phyloP scores from a whole-genome alignment of 2,113 vertebrate genomes.

The Tragelaphus scriptus region DNA sequence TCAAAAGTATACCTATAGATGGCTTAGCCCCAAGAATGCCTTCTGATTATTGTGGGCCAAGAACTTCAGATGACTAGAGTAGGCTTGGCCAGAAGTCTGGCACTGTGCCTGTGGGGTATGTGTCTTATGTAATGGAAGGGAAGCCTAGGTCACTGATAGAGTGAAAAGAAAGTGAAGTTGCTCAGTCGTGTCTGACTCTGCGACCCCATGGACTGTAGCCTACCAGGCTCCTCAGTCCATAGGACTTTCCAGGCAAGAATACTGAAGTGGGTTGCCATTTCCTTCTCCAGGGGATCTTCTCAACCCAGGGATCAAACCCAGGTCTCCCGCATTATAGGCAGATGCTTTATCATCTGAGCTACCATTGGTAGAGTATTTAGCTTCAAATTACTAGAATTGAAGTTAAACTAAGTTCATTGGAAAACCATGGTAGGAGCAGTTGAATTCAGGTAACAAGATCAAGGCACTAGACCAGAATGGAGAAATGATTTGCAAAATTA shows the following conservation, averaged over 20 bases:
- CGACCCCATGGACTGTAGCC: too few relatives aligned
- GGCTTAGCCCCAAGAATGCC: not conserved
- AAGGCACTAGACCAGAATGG: not conserved
- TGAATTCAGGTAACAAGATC: not conserved
- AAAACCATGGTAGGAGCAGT: not conserved
- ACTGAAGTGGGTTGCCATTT: too few relatives aligned
- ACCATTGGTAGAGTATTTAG: not conserved
- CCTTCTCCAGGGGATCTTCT: too few relatives aligned
- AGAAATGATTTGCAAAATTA: not conserved
- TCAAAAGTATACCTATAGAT: not conserved
- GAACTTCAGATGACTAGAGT: not conserved
- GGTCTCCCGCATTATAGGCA: too few relatives aligned
- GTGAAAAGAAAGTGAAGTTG: not conserved
- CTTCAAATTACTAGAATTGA: not conserved
- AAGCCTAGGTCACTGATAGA: not conserved
- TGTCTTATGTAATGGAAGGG: not conserved
- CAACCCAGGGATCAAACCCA: fast-evolving
- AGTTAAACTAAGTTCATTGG: not conserved
- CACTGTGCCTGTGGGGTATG: not conserved
- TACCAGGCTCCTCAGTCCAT: too few relatives aligned
- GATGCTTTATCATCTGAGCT: too few relatives aligned
- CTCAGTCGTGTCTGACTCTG: too few relatives aligned
- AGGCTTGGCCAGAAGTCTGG: not conserved
- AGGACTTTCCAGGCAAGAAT: too few relatives aligned
- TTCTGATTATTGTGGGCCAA: not conserved